phyloP scores from a whole-genome alignment of 2,113 vertebrate species.

The Oceanodroma tethys region DNA sequence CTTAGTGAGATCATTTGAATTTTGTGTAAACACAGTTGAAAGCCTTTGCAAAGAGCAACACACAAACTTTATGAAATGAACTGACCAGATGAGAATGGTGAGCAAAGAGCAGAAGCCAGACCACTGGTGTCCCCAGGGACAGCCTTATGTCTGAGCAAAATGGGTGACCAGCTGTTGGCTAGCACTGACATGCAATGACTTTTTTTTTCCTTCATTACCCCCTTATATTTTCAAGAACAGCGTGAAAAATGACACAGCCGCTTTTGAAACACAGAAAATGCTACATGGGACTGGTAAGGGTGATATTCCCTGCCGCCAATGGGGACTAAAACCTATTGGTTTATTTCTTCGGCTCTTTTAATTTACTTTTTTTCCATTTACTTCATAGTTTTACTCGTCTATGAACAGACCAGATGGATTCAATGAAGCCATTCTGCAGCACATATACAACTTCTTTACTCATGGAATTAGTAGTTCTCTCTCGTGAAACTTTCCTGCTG shows the following conservation, averaged over 20 bases:
- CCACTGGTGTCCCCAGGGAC: not conserved
- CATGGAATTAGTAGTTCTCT: not conserved
- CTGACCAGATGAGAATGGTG: not conserved
- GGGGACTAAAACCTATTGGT: not conserved
- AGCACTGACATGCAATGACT: not conserved
- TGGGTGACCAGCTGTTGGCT: not conserved
- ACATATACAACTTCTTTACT: not conserved
- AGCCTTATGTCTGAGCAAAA: not conserved
- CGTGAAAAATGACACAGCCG: not conserved
- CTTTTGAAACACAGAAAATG: not conserved
- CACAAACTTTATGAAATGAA: not conserved
- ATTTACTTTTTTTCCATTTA: not conserved
- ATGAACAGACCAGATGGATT: not conserved
- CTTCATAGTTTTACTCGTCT: not conserved
- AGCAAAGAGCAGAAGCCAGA: not conserved
- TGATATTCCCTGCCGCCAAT: not conserved
- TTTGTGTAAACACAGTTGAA: constrained; percentile 4
- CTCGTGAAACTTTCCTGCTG: not conserved
- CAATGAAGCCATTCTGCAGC: not conserved
- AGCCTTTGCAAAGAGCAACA: not conserved
- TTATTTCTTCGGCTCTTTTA: not conserved
- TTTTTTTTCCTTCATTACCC: not conserved
- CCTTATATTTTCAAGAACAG: not conserved
- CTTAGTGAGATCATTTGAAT: not conserved
- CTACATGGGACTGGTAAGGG: not conserved